Evolutionary conservation across 2,888 invertebrate genomes (phyloP).

Genomic region (Gandaritis pyraliata): DNA sequence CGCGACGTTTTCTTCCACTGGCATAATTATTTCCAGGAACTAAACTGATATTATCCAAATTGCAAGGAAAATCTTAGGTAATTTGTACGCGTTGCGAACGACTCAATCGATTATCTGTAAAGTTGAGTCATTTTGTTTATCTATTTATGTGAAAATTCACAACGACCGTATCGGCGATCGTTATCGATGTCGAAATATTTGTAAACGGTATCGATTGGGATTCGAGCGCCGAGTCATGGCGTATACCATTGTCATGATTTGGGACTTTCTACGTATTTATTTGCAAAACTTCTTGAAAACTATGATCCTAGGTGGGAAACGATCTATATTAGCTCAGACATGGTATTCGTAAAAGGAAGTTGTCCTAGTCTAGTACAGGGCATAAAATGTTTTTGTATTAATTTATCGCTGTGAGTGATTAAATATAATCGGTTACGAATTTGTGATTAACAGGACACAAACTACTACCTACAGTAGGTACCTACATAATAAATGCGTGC

Average conservation of each 20-base stretch:
- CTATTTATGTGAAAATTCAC: slow-evolving; percentile 35
- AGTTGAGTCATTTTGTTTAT: slow-evolving; percentile 25
- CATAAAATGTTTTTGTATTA: too few relatives aligned
- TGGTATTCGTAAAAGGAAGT: too few relatives aligned
- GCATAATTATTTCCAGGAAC: too few relatives aligned
- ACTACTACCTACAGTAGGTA: background rate
- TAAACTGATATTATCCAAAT: too few relatives aligned
- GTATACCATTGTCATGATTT: slow-evolving; percentile 60
- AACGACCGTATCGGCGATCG: slow-evolving; percentile 53
- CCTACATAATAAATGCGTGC: background rate
- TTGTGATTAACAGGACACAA: too few relatives aligned
- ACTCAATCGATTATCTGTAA: slow-evolving; percentile 11
- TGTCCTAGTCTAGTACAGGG: too few relatives aligned
- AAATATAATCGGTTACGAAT: too few relatives aligned
- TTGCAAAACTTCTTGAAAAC: too few relatives aligned
- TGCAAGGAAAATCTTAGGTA: background rate
- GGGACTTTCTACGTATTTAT: slow-evolving; percentile 44
- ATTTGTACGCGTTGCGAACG: slow-evolving; percentile 5
- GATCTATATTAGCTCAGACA: too few relatives aligned
- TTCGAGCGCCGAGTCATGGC: slow-evolving; percentile 62
- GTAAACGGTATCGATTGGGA: slow-evolving; percentile 74
- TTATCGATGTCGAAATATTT: slow-evolving; percentile 82
- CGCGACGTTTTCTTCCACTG: too few relatives aligned
- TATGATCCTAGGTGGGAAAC: too few relatives aligned
- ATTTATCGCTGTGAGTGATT: too few relatives aligned